Percentiles rank a stretch among this genome's conserved stretches.
These are phyloP conservation scores for Drosophila tristis DNA, from an alignment of 1,140 invertebrate genomes.

Conservation along the genomic window DNA sequence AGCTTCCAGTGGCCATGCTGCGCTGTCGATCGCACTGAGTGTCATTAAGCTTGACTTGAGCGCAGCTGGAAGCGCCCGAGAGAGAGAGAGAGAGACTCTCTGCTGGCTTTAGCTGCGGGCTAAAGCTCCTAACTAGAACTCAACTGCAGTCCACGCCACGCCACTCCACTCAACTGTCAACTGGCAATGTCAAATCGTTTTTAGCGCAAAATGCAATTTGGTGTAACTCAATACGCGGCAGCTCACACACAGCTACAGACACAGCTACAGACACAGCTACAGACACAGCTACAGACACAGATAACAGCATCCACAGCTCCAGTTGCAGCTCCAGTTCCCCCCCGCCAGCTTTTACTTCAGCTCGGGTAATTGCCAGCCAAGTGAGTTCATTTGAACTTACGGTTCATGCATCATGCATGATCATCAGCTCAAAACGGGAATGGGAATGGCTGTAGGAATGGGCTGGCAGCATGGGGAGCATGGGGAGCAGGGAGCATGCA, in stretches of 20 bases:
- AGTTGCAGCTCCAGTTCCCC: conserved; percentile 10
- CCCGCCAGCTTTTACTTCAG: conserved; percentile 6
- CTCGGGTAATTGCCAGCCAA: conserved; percentile 40
- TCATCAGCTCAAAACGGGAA: conserved; percentile 20
- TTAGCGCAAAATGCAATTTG: conserved; percentile 51
- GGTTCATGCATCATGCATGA: conserved; percentile 65
- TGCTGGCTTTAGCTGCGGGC: not conserved
- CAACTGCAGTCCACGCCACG: not conserved
- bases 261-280: too few relatives aligned
- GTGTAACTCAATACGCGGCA: conserved; percentile 55
- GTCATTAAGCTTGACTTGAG: conserved; percentile 76
- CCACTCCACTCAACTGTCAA: too few relatives aligned
- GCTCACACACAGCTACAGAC: too few relatives aligned
- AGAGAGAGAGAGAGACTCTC: too few relatives aligned
- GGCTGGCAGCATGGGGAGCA: not conserved
- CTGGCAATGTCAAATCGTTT: conserved; percentile 53
- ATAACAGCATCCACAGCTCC: not conserved
- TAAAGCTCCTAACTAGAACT: conserved; percentile 40
- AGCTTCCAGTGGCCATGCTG: conserved; percentile 66
- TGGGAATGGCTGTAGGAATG: not conserved
- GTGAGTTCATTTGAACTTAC: conserved; percentile 54
- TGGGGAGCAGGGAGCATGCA: not conserved
- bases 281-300: too few relatives aligned
- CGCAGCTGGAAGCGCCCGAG: conserved; percentile 59
- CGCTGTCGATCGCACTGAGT: conserved; percentile 71